phyloP scores from a whole-genome alignment of 1,140 invertebrate genomes.

The Neodiprion pinetum region DNA sequence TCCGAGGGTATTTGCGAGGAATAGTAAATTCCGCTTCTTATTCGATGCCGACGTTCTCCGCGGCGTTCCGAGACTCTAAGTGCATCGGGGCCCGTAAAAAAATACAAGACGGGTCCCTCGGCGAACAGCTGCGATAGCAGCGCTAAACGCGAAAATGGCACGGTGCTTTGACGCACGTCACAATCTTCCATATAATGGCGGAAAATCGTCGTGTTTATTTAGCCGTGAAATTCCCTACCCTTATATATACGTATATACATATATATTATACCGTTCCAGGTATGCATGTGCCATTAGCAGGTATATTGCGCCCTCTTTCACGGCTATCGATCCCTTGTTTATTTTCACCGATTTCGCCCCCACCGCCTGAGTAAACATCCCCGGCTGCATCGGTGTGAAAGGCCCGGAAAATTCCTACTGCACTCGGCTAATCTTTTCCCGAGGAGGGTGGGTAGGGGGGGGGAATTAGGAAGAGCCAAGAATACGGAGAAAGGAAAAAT shows the following conservation, averaged over 20 bases:
- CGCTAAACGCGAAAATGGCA: too few species aligned
- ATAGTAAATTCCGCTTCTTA: background rate
- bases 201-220: background rate
- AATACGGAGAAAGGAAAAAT: background rate
- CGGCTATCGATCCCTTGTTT: conserved; percentile 7
- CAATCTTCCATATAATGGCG: too few species aligned
- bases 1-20: background rate
- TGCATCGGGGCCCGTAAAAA: background rate
- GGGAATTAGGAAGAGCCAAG: background rate
- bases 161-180: too few species aligned
- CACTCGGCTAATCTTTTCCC: too few species aligned
- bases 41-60: background rate
- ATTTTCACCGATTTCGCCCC: background rate
- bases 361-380: background rate
- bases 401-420: too few species aligned
- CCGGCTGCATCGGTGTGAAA: background rate
- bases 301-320: background rate
- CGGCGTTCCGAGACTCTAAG: background rate
- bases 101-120: background rate
- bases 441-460: too few species aligned
- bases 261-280: background rate
- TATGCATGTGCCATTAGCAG: background rate
- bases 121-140: too few species aligned
- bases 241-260: background rate
- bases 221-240: background rate